Evolutionary conservation across 2,113 vertebrate genomes (phyloP), one percentile per base, ranked within the genome.

Genomic region (Chaetops frenatus): DNA sequence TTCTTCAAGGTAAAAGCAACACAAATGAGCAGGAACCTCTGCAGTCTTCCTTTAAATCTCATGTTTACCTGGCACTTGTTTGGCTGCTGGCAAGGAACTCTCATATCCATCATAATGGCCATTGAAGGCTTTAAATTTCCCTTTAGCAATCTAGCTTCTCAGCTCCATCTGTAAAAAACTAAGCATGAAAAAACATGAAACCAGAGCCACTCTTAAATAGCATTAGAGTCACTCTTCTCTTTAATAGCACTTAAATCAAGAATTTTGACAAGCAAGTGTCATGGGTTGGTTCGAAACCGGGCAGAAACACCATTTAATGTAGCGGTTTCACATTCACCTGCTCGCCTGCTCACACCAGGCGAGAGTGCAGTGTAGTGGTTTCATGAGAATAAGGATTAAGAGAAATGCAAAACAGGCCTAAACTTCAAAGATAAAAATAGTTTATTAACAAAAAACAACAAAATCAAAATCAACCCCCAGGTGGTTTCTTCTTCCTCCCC

Each of bases 1-100:
- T 82, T 91, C 85, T 91, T 94, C 60, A 93, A 94, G 79, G 86
- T 81, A 72, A 92, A 97, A 95, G 70, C 22, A 79, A 14, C 29
- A 72, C 35, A 94, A 91, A 35, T 28, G 7, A 91, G 70, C 35
- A 86, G 69, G 77, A 92, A 88, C 9, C 27, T 73, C 50, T 53
- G 45, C 64, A 35, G 50, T 48, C 64, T 91, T 70, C 36, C 60
- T 91, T 76, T 51, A 65, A 94, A 86, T 84, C 67, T 58, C n/a
- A 44, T 13, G 22, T 84, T 88, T 78, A 77, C 33, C 42, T 16
- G 6, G n/a, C 64, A 96, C 51, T 45, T 86, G 61, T 64, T 79
- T 77, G 22, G 44, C 82, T 84, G 60, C 45, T 81, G 38, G 70
- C 40, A 88, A 76, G 44, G 13, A 85, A 64, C 45, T 78, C 35